These are phyloP conservation scores for Callinectes sapidus DNA, from an alignment of 2,888 invertebrate species.

Conservation along the genomic window DNA sequence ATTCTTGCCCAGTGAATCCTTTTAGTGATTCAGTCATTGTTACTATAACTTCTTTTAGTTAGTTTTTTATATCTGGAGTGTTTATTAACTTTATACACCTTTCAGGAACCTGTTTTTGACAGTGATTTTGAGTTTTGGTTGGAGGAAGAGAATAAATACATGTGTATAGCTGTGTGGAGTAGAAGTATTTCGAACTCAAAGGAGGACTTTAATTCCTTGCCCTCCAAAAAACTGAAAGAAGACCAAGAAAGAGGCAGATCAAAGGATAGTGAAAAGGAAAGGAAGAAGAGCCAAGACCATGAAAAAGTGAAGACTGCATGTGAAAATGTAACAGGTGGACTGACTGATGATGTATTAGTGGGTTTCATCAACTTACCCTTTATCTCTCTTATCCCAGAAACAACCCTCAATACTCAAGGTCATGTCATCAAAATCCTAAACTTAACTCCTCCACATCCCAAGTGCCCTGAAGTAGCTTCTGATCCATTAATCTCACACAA, in stretches of 20 bases:
- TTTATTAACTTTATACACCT: background rate
- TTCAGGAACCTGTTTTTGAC: constrained; percentile 66
- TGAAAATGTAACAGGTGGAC: constrained; percentile 48
- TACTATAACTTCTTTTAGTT: background rate
- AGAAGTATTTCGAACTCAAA: constrained; percentile 56
- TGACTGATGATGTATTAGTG: constrained; percentile 60
- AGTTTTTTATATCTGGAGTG: background rate
- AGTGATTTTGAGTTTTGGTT: constrained; percentile 68
- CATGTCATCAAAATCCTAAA: constrained; percentile 55
- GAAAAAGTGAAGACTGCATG: constrained; percentile 39
- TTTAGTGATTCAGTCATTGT: background rate
- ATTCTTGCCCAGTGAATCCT: background rate
- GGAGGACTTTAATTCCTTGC: constrained; percentile 42
- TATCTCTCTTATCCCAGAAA: constrained; percentile 65
- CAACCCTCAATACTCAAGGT: constrained; percentile 64
- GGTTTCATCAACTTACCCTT: constrained; percentile 62
- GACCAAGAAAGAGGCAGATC: constrained; percentile 23
- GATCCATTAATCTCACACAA: constrained; percentile 58
- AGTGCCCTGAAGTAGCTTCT: constrained; percentile 52
- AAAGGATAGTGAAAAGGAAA: constrained; percentile 56
- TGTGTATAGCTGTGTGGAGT: constrained; percentile 67
- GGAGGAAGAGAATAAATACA: constrained; percentile 66
- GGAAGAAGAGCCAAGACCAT: constrained; percentile 35
- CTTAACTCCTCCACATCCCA: constrained; percentile 63
- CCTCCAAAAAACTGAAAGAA: constrained; percentile 44